These are phyloP conservation scores for Brachionus plicatilis DNA, from an alignment of 1,140 invertebrate species.

Conservation along the genomic window DNA sequence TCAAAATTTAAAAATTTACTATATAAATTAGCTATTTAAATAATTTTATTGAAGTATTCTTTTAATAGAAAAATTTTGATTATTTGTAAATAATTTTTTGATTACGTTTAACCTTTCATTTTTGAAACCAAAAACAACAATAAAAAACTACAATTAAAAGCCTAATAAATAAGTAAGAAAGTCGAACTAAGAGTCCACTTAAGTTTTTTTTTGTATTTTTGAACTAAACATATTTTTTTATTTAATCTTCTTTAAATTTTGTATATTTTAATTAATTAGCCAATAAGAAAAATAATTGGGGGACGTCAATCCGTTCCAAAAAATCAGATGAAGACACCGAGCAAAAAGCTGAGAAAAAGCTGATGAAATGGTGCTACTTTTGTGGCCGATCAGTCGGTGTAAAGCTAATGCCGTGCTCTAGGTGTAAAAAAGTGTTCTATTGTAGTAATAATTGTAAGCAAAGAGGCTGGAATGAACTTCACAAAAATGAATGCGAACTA, in stretches of 20 bases:
- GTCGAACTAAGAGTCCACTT: too few species aligned
- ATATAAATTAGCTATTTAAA: too few species aligned
- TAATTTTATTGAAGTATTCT: too few species aligned
- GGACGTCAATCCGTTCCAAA: not conserved
- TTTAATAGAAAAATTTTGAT: too few species aligned
- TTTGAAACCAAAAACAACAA: too few species aligned
- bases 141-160: too few species aligned
- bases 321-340: not conserved
- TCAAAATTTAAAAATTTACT: too few species aligned
- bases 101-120: too few species aligned
- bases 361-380: constrained; percentile 48
- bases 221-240: not conserved
- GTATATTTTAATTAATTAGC: not conserved
- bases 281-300: not conserved
- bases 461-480: constrained; percentile 53
- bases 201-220: not conserved
- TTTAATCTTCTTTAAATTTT: not conserved
- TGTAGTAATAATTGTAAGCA: constrained; percentile 56
- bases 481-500: constrained; percentile 51
- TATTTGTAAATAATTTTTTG: too few species aligned
- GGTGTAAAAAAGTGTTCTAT: constrained; percentile 56
- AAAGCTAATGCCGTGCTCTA: constrained; percentile 50
- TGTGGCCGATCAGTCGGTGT: constrained; percentile 55
- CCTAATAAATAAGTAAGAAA: too few species aligned
- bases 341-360: not conserved